These are phyloP conservation scores for Clarias laeviceps DNA, from an alignment of 2,797 vertebrate species.

Conservation along the genomic window DNA sequence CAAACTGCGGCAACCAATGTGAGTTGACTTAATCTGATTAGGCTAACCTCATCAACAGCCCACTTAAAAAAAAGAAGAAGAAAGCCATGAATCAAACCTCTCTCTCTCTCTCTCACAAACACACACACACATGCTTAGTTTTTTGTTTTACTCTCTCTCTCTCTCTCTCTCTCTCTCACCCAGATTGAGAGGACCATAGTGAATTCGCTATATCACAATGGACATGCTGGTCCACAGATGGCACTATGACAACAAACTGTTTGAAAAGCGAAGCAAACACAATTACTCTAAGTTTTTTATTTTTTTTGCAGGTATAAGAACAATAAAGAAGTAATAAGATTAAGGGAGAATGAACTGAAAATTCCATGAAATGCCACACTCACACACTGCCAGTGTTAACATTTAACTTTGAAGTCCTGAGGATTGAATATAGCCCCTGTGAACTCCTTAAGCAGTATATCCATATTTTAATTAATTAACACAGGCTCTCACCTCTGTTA, in stretches of 20 bases:
- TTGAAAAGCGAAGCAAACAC: slow-evolving; percentile 80
- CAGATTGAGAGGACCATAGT: slow-evolving; percentile 73
- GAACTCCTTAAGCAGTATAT: slow-evolving; percentile 72
- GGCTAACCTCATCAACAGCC: slow-evolving; percentile 91
- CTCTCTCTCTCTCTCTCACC: slow-evolving; percentile 31
- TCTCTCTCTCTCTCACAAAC: slow-evolving; percentile 13
- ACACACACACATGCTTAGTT: background rate
- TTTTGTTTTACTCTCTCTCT: background rate
- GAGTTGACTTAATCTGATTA: slow-evolving; percentile 97
- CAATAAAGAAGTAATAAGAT: slow-evolving; percentile 76
- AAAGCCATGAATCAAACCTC: slow-evolving; percentile 79
- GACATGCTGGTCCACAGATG: slow-evolving; percentile 86
- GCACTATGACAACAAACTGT: slow-evolving; percentile 85
- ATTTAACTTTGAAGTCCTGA: slow-evolving; percentile 63
- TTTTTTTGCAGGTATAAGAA: slow-evolving; percentile 77
- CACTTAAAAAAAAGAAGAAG: slow-evolving; percentile 82
- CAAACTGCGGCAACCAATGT: slow-evolving; percentile 87
- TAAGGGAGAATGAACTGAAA: slow-evolving; percentile 69
- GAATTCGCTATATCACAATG: slow-evolving; percentile 83
- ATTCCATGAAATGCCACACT: slow-evolving; percentile 64
- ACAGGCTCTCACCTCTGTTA: slow-evolving; percentile 65
- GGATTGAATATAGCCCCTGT: slow-evolving; percentile 51
- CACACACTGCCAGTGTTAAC: slow-evolving; percentile 68
- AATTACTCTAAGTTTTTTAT: slow-evolving; percentile 70
- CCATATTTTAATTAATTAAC: slow-evolving; percentile 73